A percentile compares a stretch with the other conserved stretches of the same genome.
Evolutionary conservation across 2,797 vertebrate genomes (phyloP).

Genomic region (Natrix natrix): DNA sequence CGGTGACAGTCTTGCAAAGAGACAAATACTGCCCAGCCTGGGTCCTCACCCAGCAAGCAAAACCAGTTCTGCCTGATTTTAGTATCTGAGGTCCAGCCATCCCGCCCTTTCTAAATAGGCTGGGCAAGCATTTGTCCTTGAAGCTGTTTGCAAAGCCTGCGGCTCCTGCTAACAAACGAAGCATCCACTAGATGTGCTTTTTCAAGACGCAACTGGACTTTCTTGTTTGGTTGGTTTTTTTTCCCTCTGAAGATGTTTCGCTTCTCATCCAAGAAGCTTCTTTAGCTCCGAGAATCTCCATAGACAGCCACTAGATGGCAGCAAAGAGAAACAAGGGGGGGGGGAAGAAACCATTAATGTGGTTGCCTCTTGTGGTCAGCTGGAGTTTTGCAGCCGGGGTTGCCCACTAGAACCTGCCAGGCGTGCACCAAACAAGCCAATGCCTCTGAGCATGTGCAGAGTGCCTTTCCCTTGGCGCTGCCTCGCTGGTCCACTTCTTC

Average conservation of each 20-base stretch:
- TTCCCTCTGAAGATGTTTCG: no score
- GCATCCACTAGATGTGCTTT: neutral
- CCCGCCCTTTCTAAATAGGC: neutral
- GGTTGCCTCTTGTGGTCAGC: neutral
- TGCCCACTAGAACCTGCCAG: neutral
- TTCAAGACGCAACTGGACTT: no score
- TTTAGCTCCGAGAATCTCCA: no score
- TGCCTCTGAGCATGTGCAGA: neutral
- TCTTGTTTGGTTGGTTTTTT: no score
- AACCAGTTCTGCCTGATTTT: neutral
- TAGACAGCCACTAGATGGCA: neutral
- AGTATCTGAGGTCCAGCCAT: neutral
- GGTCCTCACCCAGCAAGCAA: neutral
- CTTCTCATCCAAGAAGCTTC: no score
- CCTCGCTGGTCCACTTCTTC: neutral
- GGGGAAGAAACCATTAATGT: rapidly evolving
- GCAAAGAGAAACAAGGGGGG: neutral
- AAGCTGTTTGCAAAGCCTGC: neutral
- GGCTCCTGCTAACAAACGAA: neutral
- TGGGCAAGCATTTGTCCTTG: neutral
- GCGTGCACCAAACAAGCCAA: rapidly evolving
- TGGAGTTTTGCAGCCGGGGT: neutral
- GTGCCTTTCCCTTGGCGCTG: neutral
- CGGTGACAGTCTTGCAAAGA: neutral
- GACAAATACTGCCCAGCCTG: neutral